These are phyloP conservation scores for Drosophila vallismaia DNA, from an alignment of 2,888 invertebrate species.

Conservation along the genomic window DNA sequence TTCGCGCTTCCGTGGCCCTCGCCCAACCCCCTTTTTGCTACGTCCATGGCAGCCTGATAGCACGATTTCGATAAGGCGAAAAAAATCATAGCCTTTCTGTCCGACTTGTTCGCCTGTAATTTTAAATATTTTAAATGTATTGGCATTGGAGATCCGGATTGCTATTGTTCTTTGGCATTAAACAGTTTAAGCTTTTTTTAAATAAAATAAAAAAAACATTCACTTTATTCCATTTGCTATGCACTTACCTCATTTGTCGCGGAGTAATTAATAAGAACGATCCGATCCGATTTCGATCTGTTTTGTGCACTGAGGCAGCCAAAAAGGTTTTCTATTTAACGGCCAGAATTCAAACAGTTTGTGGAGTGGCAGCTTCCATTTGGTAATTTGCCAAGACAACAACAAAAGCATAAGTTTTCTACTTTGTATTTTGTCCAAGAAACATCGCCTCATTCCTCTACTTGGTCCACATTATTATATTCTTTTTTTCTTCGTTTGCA, in stretches of 20 bases:
- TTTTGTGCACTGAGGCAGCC: constrained; percentile 49
- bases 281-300: constrained; percentile 48
- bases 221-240: constrained; percentile 5
- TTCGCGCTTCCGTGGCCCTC: constrained; percentile 80
- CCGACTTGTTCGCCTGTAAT: constrained; percentile 18
- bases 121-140: constrained; percentile 49
- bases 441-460: constrained; percentile 40
- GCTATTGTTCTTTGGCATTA: not conserved
- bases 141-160: constrained; percentile 11
- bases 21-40: constrained; percentile 16
- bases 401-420: constrained; percentile 41
- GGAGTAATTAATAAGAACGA: constrained; percentile 36
- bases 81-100: not conserved
- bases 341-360: constrained; percentile 50
- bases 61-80: constrained; percentile 31
- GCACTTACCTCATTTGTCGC: constrained; percentile 32
- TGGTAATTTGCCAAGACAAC: constrained; percentile 71
- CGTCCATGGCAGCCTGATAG: constrained; percentile 30
- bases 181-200: not conserved
- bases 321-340: constrained; percentile 23
- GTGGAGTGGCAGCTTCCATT: constrained; percentile 53
- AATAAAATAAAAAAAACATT: not conserved
- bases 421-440: constrained; percentile 66
- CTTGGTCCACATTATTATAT: constrained; percentile 29
- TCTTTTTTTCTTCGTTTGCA: constrained; percentile 54